Percentiles rank a stretch among this genome's conserved stretches.
Evolutionary conservation across 2,113 vertebrate genomes (phyloP).

Genomic region (Ceuthmochares aereus): DNA sequence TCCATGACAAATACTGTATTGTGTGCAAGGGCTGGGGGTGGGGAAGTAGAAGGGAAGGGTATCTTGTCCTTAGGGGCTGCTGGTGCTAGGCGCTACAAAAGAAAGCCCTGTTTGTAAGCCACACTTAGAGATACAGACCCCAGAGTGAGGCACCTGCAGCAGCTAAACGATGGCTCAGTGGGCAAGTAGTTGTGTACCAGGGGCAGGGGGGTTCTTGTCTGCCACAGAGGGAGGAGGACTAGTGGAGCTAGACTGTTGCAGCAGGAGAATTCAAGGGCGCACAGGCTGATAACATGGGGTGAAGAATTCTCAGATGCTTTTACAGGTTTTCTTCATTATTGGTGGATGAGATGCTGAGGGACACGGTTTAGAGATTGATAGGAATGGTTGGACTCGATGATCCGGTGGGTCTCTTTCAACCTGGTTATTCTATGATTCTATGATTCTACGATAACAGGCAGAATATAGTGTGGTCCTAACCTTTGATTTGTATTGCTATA

Average conservation of each 20-base stretch:
- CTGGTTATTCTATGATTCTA: too few relatives aligned
- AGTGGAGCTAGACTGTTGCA: neutral
- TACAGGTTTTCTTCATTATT: neutral
- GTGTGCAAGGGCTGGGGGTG: constrained; percentile 23
- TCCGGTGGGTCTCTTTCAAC: too few relatives aligned
- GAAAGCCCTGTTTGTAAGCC: constrained; percentile 52
- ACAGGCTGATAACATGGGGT: rapidly evolving
- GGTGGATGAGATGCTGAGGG: too few relatives aligned
- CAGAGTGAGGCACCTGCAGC: constrained; percentile 22
- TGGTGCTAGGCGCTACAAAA: constrained; percentile 58
- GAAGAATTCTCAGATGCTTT: neutral
- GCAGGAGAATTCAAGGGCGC: neutral
- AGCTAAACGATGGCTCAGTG: neutral
- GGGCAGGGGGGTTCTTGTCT: neutral
- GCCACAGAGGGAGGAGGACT: neutral
- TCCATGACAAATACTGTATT: constrained; percentile 57
- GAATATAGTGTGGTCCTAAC: neutral
- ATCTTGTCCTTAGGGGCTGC: constrained; percentile 54
- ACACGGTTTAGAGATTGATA: too few relatives aligned
- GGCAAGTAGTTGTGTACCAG: neutral
- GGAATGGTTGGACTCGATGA: too few relatives aligned
- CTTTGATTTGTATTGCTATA: neutral
- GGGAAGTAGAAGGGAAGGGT: constrained; percentile 53
- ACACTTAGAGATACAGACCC: constrained; percentile 1
- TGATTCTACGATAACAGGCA: too few relatives aligned